These are phyloP conservation scores for Corvus cornix DNA, from an alignment of 2,113 vertebrate species.

Conservation along the genomic window DNA sequence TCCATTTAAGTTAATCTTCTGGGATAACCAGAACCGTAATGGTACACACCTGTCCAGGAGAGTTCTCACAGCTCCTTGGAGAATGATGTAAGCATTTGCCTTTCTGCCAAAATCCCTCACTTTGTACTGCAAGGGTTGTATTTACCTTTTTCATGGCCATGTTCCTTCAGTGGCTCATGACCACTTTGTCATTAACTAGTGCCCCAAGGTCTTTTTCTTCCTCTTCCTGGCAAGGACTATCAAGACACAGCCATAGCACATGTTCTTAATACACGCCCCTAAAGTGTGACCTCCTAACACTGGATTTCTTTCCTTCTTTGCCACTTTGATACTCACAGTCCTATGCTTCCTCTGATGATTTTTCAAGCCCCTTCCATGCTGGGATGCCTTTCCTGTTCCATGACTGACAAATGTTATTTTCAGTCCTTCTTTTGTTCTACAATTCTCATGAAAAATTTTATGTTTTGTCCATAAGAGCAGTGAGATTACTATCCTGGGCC, in stretches of 20 bases:
- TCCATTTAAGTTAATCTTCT: not conserved
- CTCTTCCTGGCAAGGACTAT: not conserved
- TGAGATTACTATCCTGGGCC: not conserved
- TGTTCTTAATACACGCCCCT: fast-evolving
- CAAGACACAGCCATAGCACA: not conserved
- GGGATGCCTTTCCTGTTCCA: not conserved
- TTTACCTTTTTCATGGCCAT: conserved; percentile 35
- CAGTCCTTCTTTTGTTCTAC: not conserved
- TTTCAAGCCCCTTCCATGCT: not conserved
- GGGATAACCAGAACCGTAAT: not conserved
- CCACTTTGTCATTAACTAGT: not conserved
- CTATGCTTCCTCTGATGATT: not conserved
- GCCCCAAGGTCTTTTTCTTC: conserved; percentile 1
- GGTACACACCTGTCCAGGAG: not conserved
- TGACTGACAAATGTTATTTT: not conserved
- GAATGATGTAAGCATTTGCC: not conserved
- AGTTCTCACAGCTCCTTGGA: not conserved
- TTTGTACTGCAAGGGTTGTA: not conserved
- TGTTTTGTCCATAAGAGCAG: not conserved
- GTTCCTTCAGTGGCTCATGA: not conserved
- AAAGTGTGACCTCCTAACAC: not conserved
- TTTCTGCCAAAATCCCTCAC: not conserved
- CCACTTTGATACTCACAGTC: not conserved
- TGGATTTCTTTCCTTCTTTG: not conserved
- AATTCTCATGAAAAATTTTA: not conserved